Base-by-base conservation (phyloP, 2,888 invertebrate species). In the Mesochorus sp. region DNA sequence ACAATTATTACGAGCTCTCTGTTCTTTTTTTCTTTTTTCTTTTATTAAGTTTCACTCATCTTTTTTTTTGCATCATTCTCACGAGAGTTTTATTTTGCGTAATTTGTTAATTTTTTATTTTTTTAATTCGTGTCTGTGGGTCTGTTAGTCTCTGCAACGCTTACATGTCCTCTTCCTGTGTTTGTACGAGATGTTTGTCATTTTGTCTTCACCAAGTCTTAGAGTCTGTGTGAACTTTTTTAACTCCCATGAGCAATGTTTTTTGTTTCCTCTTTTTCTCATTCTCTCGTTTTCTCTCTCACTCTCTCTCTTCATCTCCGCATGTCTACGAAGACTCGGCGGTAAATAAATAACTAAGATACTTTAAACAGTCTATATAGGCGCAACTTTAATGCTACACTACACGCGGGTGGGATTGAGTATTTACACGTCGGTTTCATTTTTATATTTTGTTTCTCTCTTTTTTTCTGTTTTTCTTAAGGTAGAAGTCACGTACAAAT, bases 271-370 rank as follows among this genome's bases (percentile, higher is more conserved):
- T 64, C 47, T 26, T 8, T 24, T 19, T 64, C 28, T 47, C 34
- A 31, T 42, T 53, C 34, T 10, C 21, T 19, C 10, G 10, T 39
- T n/a, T 10, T 19, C 14, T 42, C 21, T 39, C 24, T 19, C 51
- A 34, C 55, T 8, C 19, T 49, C 19, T 26, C 70, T 51, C 42
- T 26, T 37, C 71, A 51, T 42, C 39, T 26, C 28, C 71, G 61
- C 51, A 26, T 67, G 59, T 66, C 78, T 77, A 44, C 59, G 51
- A 73, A 80, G 76, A 61, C 76, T 74, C 81, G 81, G 80, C 79
- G 82, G 87, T 89, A 90, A 90, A 90, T 90, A 91, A 90, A 91
- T 90, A 90, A 88, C 89, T 90, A 89, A 90, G 88, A 89, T 89
- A 90, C 86, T 88, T 88, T 87, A 87, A 89, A 91, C 90, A 91